These are phyloP conservation scores for Neoitamus cyanurus DNA, from an alignment of 2,888 invertebrate genomes.

Conservation along the genomic window DNA sequence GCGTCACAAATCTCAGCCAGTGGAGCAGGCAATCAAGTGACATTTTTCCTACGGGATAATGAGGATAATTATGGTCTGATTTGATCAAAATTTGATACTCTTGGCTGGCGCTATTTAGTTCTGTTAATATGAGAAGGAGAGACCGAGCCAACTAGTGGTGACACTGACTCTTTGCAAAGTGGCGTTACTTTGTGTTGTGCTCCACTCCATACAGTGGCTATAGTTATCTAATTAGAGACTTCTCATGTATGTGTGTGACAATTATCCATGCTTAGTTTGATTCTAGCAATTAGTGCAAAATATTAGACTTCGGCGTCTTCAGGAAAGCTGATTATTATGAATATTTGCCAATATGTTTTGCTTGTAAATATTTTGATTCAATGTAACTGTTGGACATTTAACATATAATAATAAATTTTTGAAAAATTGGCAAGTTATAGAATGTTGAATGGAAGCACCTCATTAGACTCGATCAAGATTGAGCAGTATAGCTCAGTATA, in stretches of 20 bases:
- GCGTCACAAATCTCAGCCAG: conserved; percentile 52
- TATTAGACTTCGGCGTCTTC: no score
- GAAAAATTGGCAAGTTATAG: no score
- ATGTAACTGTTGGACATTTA: no score
- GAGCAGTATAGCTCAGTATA: no score
- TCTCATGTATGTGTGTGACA: no score
- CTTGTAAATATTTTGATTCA: no score
- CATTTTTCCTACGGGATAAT: conserved; percentile 49
- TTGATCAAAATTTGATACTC: conserved; percentile 52
- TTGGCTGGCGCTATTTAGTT: conserved; percentile 15
- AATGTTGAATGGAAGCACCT: no score
- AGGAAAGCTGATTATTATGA: no score
- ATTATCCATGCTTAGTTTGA: background rate
- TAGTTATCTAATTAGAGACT: no score
- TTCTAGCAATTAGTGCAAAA: background rate
- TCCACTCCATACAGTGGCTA: background rate
- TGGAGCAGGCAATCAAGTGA: conserved; percentile 34
- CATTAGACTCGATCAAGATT: no score
- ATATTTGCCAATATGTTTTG: no score
- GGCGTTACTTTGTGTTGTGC: background rate
- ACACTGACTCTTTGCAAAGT: background rate
- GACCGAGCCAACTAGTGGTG: conserved; percentile 24
- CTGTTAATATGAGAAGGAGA: background rate
- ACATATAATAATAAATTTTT: no score
- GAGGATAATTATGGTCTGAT: conserved; percentile 56